phyloP scores from a whole-genome alignment of 1,140 invertebrate genomes.

The Drosophila nasuta region DNA sequence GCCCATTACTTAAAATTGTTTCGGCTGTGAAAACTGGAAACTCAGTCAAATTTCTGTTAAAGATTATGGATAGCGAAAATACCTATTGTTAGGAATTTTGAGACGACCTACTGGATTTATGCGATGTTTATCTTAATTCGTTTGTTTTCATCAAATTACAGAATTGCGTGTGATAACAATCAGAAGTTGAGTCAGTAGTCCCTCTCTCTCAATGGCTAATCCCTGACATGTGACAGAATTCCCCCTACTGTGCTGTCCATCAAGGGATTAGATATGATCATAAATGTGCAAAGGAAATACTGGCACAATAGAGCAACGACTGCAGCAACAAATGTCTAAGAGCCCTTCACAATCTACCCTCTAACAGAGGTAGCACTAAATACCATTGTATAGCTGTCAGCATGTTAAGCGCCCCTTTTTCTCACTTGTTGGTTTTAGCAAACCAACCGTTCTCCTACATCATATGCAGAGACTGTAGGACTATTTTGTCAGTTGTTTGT shows the following conservation, averaged over 20 bases:
- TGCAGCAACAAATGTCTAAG: constrained; percentile 24
- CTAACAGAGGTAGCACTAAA: constrained; percentile 50
- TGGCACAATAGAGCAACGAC: constrained; percentile 3
- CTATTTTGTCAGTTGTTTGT: constrained; percentile 81
- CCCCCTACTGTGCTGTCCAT: constrained; percentile 59
- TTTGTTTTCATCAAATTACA: constrained; percentile 84
- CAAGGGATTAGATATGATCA: constrained; percentile 77
- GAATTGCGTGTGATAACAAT: constrained; percentile 84
- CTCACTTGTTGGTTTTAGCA: constrained; percentile 69
- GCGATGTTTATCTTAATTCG: constrained; percentile 81
- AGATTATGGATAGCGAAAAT: constrained; percentile 39
- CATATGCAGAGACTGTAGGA: constrained; percentile 16
- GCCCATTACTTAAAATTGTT: constrained; percentile 57
- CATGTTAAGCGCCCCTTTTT: constrained; percentile 59
- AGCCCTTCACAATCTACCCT: constrained; percentile 37
- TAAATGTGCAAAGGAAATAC: constrained; percentile 68
- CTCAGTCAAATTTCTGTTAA: constrained; percentile 16
- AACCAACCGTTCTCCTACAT: not conserved
- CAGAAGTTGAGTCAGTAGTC: constrained; percentile 45
- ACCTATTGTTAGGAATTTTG: constrained; percentile 41
- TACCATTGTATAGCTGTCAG: constrained; percentile 79
- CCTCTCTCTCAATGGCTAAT: constrained; percentile 53
- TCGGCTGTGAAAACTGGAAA: constrained; percentile 39
- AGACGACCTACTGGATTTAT: constrained; percentile 60
- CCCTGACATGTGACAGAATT: constrained; percentile 59